Evolutionary conservation across 2,888 invertebrate genomes (phyloP).

Genomic region (Platycheirus rosarum): DNA sequence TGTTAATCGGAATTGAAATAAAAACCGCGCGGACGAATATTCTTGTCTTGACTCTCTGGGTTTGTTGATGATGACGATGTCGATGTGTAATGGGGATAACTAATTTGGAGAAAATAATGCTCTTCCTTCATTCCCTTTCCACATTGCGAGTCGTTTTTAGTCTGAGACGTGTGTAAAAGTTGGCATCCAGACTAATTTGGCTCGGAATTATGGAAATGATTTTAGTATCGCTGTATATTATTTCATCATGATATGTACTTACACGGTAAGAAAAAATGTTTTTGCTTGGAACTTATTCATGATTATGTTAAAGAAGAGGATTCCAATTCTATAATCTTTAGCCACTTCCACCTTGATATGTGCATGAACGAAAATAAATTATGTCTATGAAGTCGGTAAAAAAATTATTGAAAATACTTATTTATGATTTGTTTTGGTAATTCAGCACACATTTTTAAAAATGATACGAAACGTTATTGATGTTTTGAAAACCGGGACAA

Average conservation of each 20-base stretch:
- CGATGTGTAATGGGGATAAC: background rate
- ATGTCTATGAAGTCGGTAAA: no score
- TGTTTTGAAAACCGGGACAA: no score
- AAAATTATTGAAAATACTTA: no score
- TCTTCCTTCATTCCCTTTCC: slow-evolving; percentile 6
- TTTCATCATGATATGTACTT: slow-evolving; percentile 24
- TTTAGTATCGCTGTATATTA: background rate
- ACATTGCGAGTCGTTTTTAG: background rate
- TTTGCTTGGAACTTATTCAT: background rate
- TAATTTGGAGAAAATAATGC: slow-evolving; percentile 20
- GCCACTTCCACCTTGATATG: no score
- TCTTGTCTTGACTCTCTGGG: background rate
- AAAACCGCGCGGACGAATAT: background rate
- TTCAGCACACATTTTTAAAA: no score
- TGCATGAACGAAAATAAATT: no score
- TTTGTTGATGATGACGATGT: background rate
- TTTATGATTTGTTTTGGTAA: no score
- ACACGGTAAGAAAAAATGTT: slow-evolving; percentile 38
- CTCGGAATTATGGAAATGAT: slow-evolving; percentile 19
- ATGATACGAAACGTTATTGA: no score
- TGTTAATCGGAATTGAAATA: slow-evolving; percentile 15
- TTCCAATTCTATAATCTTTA: no score
- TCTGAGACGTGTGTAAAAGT: background rate
- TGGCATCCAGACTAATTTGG: slow-evolving; percentile 8
- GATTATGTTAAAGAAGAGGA: no score